Percentiles rank a stretch among this genome's conserved stretches.
Conservation (phyloP, 2,888 invertebrate genomes). For the Aporophyla lueneburgensis region DNA sequence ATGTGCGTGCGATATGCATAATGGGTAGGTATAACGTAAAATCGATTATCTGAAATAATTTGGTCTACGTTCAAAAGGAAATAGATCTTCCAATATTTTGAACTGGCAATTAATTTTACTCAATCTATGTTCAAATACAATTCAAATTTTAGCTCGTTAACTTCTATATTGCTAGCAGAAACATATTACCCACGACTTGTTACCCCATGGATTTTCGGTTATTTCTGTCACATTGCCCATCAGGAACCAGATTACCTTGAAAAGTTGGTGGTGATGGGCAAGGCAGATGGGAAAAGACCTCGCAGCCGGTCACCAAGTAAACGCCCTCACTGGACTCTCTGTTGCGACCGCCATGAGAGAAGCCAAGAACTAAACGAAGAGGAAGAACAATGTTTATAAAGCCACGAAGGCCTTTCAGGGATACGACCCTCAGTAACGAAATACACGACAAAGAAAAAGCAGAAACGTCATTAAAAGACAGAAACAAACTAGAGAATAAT, state of each 20-base stretch:
- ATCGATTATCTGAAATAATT: conserved; percentile 4
- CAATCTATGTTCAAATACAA: background rate
- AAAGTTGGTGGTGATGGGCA: too few relatives aligned
- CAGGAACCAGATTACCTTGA: too few relatives aligned
- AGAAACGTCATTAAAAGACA: background rate
- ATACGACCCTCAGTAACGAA: too few relatives aligned
- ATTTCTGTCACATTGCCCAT: too few relatives aligned
- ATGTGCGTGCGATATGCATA: background rate
- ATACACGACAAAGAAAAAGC: background rate
- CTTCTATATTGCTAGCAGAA: background rate
- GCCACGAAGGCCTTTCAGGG: too few relatives aligned
- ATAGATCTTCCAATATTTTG: background rate
- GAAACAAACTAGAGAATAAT: background rate
- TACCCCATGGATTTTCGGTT: too few relatives aligned
- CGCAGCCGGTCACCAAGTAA: too few relatives aligned
- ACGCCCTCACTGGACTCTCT: too few relatives aligned
- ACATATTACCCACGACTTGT: background rate
- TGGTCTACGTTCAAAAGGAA: background rate
- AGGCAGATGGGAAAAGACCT: too few relatives aligned
- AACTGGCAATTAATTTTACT: background rate
- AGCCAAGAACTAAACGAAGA: too few relatives aligned
- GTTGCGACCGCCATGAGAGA: too few relatives aligned
- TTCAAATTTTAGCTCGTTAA: background rate
- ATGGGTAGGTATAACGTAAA: background rate
- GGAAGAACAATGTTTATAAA: too few relatives aligned